Evolutionary conservation across 2,888 invertebrate species (phyloP).

Genomic region (Bibio marci): DNA sequence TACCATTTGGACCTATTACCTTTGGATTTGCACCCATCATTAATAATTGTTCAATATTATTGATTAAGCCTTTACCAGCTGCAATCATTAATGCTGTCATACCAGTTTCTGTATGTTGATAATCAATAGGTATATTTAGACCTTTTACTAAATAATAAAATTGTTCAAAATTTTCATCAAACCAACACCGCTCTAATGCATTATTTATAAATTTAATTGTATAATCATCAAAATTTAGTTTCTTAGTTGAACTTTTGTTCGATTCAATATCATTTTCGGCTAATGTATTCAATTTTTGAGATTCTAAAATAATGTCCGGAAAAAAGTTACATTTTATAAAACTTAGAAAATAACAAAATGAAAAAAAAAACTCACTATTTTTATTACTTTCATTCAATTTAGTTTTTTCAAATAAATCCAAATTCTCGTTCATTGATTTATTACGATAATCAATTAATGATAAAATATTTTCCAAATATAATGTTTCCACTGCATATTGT

Average conservation of each 20-base stretch:
- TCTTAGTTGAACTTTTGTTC: too few species aligned
- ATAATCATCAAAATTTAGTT: too few species aligned
- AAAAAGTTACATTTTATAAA: too few species aligned
- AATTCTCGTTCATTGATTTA: constrained; percentile 34
- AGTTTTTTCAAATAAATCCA: too few species aligned
- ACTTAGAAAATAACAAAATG: too few species aligned
- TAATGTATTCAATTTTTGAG: too few species aligned
- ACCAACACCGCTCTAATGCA: constrained; percentile 36
- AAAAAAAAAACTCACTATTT: too few species aligned
- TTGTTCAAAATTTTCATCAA: constrained; percentile 49
- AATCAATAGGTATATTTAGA: constrained; percentile 59
- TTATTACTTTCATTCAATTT: too few species aligned
- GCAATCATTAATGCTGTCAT: constrained; percentile 66
- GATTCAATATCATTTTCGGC: too few species aligned
- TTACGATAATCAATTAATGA: constrained; percentile 35
- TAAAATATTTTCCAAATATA: constrained; percentile 67
- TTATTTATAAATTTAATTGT: constrained; percentile 28
- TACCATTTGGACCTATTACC: constrained; percentile 13
- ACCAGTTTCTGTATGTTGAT: constrained; percentile 44
- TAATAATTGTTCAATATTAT: constrained; percentile 50
- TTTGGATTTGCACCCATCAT: constrained; percentile 39
- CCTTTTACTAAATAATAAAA: constrained; percentile 60
- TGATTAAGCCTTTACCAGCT: constrained; percentile 48
- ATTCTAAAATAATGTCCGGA: too few species aligned
- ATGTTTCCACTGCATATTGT: constrained; percentile 53